Evolutionary conservation across 2,888 invertebrate genomes (phyloP).

Genomic region (Cantharis rufa): DNA sequence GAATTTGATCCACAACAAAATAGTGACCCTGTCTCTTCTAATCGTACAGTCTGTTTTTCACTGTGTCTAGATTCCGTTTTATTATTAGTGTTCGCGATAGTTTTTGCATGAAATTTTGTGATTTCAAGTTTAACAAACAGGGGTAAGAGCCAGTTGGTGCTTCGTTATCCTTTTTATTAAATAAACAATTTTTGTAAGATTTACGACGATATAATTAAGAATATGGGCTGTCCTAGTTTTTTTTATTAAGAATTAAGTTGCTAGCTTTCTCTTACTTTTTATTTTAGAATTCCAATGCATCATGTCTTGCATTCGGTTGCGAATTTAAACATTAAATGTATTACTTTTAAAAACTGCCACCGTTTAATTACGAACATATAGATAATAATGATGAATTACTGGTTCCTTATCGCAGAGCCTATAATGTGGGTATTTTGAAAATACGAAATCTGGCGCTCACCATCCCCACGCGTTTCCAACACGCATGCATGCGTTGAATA

Average conservation of each 20-base stretch:
- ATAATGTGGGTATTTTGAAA: slow-evolving; percentile 36
- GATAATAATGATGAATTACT: not conserved
- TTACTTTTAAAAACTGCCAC: not conserved
- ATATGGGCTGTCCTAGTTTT: slow-evolving; percentile 41
- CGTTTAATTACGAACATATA: not conserved
- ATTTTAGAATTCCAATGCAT: not conserved
- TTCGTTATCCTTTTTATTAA: slow-evolving; percentile 19
- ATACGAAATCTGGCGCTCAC: slow-evolving; percentile 41
- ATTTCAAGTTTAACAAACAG: slow-evolving; percentile 38
- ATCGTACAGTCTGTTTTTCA: slow-evolving; percentile 57
- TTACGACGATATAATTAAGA: slow-evolving; percentile 34
- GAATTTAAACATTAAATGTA: not conserved
- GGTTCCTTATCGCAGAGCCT: not conserved
- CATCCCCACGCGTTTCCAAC: slow-evolving; percentile 44
- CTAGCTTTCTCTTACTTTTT: slow-evolving; percentile 34
- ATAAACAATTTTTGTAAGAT: not conserved
- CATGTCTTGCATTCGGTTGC: not conserved
- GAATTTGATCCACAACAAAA: slow-evolving; percentile 61
- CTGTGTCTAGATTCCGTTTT: slow-evolving; percentile 52
- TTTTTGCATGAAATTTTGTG: slow-evolving; percentile 52
- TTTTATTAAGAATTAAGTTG: slow-evolving; percentile 22
- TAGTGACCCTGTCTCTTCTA: slow-evolving; percentile 57
- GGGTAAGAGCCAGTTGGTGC: slow-evolving; percentile 54
- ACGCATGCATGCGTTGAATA: slow-evolving; percentile 44
- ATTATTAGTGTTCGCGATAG: slow-evolving; percentile 47